phyloP scores from a whole-genome alignment of 2,797 vertebrate species.

The Thripadectes ignobilis region DNA sequence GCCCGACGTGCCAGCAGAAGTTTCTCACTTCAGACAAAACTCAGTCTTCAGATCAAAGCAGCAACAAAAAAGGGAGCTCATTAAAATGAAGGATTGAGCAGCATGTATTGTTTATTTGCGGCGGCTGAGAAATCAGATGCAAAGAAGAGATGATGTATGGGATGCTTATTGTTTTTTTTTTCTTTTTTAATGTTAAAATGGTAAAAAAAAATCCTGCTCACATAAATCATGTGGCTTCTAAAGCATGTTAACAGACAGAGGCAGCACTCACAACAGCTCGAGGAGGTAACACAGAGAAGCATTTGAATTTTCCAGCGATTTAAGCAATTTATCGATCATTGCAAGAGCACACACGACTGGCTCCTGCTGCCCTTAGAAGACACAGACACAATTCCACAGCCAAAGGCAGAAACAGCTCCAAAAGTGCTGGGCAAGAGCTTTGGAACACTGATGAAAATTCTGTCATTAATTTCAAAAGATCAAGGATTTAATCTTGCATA shows the following conservation, averaged over 20 bases:
- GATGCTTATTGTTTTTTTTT: neutral
- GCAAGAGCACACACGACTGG: neutral
- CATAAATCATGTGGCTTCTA: neutral
- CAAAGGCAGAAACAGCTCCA: neutral
- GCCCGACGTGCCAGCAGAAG: neutral
- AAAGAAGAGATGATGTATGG: neutral
- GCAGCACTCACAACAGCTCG: neutral
- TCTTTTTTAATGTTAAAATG: neutral
- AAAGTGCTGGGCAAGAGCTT: neutral
- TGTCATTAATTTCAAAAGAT: neutral
- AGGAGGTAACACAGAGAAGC: neutral
- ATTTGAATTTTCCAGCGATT: neutral
- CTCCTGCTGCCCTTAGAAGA: neutral
- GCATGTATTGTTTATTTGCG: neutral
- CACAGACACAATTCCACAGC: neutral
- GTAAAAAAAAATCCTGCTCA: neutral
- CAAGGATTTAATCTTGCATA: conserved; percentile 8
- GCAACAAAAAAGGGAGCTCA: neutral
- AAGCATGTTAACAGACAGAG: neutral
- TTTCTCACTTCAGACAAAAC: neutral
- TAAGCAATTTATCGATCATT: neutral
- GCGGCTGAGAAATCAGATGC: neutral
- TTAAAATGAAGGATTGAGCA: neutral
- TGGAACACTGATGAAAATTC: neutral
- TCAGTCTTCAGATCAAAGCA: neutral